Evolutionary conservation across 2,797 vertebrate genomes (phyloP).

Genomic region (Hephaestus fuliginosus): DNA sequence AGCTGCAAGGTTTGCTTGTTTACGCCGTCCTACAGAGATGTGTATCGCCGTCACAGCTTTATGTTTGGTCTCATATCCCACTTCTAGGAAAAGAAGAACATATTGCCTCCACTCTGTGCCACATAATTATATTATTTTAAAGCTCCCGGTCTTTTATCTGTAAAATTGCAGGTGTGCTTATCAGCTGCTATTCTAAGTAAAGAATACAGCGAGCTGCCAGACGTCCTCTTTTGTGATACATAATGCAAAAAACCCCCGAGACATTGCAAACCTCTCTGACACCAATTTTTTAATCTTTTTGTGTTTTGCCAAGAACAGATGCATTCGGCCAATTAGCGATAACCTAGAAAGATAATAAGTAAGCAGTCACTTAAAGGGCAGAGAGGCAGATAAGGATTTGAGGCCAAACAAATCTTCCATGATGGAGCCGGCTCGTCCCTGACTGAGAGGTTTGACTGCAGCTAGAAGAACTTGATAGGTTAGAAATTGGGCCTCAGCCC

Average conservation of each 20-base stretch:
- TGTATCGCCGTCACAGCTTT: conserved; percentile 26
- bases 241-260: background rate
- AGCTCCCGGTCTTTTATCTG: conserved; percentile 23
- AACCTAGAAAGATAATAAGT: conserved; percentile 12
- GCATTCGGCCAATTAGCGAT: conserved; percentile 19
- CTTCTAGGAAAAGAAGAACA: background rate
- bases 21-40: conserved; percentile 29
- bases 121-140: conserved; percentile 19
- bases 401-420: background rate
- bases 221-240: conserved; percentile 9
- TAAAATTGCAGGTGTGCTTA: conserved; percentile 30
- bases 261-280: background rate
- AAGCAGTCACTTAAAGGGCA: background rate
- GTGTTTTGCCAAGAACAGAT: conserved; percentile 11
- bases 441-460: background rate
- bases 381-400: background rate
- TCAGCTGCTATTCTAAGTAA: conserved; percentile 19
- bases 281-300: conserved; percentile 12
- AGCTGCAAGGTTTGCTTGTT: conserved; percentile 30
- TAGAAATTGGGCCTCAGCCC: too few species aligned
- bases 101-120: background rate
- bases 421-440: background rate
- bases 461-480: background rate
- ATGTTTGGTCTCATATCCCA: conserved; percentile 26
- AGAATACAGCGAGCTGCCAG: conserved; percentile 10